Percentiles rank a stretch among this genome's conserved stretches.
phyloP scores from a whole-genome alignment of 1,140 invertebrate species.

The Heterodera carotae region DNA sequence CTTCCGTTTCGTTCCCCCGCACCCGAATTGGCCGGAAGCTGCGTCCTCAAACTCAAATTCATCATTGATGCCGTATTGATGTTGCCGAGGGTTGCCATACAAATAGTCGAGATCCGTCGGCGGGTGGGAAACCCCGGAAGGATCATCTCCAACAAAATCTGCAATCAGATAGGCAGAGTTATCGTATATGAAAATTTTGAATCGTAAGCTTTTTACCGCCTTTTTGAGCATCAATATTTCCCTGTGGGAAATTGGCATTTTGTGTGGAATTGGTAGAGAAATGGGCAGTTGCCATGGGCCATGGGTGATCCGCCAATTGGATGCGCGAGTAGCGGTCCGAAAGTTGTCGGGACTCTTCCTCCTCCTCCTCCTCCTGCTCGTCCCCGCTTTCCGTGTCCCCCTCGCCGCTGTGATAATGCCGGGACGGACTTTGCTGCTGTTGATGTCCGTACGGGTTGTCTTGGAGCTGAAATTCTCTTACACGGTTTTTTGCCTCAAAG shows the following conservation, averaged over 20 bases:
- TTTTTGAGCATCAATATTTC: background rate
- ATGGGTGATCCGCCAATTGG: constrained; percentile 19
- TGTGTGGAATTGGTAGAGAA: background rate
- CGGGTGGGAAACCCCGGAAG: background rate
- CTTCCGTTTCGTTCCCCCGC: constrained; percentile 12
- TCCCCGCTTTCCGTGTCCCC: constrained; percentile 23
- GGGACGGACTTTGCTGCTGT: constrained; percentile 14
- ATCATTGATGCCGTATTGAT: background rate
- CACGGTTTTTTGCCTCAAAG: background rate
- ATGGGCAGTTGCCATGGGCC: background rate
- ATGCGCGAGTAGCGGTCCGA: constrained; percentile 32
- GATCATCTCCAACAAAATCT: background rate
- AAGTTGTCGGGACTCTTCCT: constrained; percentile 15
- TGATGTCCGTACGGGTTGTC: constrained; percentile 27
- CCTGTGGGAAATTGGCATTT: background rate
- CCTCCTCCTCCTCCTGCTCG: constrained; percentile 26
- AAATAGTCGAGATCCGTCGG: constrained; percentile 15
- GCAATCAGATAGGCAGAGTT: background rate
- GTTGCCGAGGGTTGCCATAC: background rate
- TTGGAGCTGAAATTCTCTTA: background rate
- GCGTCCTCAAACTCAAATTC: constrained; percentile 6
- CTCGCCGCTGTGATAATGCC: constrained; percentile 20
- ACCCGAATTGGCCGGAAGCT: background rate
- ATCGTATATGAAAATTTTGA: background rate
- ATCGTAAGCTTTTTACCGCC: background rate